phyloP scores from a whole-genome alignment of 30 jellyfish, hydroid and myxozoan species.

The Mastigias papua region DNA sequence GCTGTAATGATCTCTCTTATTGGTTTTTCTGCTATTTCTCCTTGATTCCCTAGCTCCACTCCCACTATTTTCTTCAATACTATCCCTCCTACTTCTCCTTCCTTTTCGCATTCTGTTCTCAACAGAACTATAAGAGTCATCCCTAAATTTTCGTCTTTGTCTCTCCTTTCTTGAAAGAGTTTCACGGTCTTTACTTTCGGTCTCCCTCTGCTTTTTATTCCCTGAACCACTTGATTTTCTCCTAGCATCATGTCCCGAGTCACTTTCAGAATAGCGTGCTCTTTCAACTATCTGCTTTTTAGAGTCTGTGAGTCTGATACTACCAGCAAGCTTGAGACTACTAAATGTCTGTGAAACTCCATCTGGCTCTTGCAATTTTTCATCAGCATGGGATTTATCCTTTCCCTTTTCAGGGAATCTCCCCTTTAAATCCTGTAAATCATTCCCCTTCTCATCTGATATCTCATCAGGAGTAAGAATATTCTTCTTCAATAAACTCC shows the following conservation, averaged over 20 bases:
- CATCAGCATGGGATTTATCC: not conserved
- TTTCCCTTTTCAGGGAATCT: not conserved
- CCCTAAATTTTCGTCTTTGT: not conserved
- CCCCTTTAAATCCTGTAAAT: not conserved
- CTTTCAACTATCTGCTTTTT: not conserved
- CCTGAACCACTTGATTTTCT: not conserved
- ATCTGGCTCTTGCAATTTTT: not conserved
- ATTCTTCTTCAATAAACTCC: not conserved
- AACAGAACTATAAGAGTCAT: not conserved
- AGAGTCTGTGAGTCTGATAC: not conserved
- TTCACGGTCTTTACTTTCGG: too few relatives aligned
- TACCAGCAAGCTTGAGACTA: not conserved
- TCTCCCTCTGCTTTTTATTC: too few relatives aligned
- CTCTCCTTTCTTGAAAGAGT: not conserved
- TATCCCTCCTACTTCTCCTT: constrained; percentile 2
- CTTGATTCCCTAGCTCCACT: not conserved
- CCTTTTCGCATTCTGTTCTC: not conserved
- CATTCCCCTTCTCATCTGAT: not conserved
- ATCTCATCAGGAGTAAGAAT: constrained; percentile 5
- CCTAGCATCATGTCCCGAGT: not conserved
- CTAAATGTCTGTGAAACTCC: not conserved
- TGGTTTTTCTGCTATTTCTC: not conserved
- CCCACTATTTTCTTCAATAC: not conserved
- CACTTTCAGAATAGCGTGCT: not conserved
- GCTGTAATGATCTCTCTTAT: not conserved